Evolutionary conservation across 2,113 vertebrate species (phyloP), one percentile per base, ranked within the genome.

Genomic region (Muntiacus muntjak): DNA sequence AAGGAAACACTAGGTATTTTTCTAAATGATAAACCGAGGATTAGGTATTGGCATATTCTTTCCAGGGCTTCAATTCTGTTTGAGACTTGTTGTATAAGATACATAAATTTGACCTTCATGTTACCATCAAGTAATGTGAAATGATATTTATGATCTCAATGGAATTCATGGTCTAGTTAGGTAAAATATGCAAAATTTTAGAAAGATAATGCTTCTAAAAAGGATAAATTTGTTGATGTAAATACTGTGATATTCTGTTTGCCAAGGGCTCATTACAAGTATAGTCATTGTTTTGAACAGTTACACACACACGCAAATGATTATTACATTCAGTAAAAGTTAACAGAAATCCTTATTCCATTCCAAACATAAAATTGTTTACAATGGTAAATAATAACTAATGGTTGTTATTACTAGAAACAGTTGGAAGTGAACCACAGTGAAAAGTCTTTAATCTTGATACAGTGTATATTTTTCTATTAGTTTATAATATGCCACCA

Each of bases 51-150:
- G 17, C 62, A 50, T 83, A 40, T 47, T 91, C 16, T 94, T 4
- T 90, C 7, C 64, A 2, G 92, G n/a, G 28, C 85, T 81, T 96
- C 28, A 71, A 3, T 85, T 95, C 36, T 76, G 3, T 67, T 60
- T 89, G 45, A 96, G 16, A 57, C 25, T 94, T 85, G 12, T n/a
- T 60, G 17, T 76, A 26, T 79, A 81, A 96, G 36, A 43, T 67
- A 57, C 8, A 52, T 10, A 30, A 55, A 89, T 96, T 87, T 96
- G n/a, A 26, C n/a, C 5, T 95, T 94, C 76, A 17, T 98, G 92
- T 96, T 52, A 83, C n/a, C 15, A 55, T 43, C 40, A 89, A 64
- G 50, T 88, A 91, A 95, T 78, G 93, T 89, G 58, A 97, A 92
- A 30, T 96, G n/a, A 83, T 78, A 16, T 76, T 83, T 95, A 28